Evolutionary conservation across 37 sponge, comb jelly and placozoan species (phyloP).

Genomic region (Bolinopsis microptera): DNA sequence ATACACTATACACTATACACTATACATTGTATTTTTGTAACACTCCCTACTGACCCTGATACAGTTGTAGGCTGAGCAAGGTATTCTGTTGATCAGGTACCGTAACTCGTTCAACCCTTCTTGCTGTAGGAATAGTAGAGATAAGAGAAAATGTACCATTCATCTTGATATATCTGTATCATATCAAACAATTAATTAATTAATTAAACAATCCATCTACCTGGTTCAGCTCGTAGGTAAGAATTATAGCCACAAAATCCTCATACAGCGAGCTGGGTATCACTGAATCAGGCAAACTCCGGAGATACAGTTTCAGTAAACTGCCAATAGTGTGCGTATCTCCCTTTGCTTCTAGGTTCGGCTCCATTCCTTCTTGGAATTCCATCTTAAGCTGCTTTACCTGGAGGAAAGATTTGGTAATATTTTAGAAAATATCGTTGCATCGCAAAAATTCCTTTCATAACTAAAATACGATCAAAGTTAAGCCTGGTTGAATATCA

Average conservation of each 20-base stretch:
- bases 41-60: background rate
- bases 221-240: conserved; percentile 30
- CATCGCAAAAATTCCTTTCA: too few relatives aligned
- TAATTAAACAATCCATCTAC: too few relatives aligned
- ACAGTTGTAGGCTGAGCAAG: conserved; percentile 7
- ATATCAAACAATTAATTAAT: too few relatives aligned
- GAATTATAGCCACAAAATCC: conserved; percentile 48
- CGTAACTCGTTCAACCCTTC: conserved; percentile 56
- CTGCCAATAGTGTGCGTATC: conserved; percentile 47
- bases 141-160: background rate
- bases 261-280: conserved; percentile 53
- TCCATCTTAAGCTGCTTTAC: conserved; percentile 59
- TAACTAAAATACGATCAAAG: too few relatives aligned
- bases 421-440: too few relatives aligned
- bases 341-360: conserved; percentile 3
- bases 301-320: conserved; percentile 47
- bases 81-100: conserved; percentile 39
- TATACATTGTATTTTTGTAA: too few relatives aligned
- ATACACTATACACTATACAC: too few relatives aligned
- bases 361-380: conserved; percentile 47
- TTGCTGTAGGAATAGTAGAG: background rate
- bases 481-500: too few relatives aligned
- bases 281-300: conserved; percentile 53
- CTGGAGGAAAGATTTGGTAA: too few relatives aligned
- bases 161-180: too few relatives aligned